Conservation (phyloP, 2,888 invertebrate species). For the Xestia c-nigrum region DNA sequence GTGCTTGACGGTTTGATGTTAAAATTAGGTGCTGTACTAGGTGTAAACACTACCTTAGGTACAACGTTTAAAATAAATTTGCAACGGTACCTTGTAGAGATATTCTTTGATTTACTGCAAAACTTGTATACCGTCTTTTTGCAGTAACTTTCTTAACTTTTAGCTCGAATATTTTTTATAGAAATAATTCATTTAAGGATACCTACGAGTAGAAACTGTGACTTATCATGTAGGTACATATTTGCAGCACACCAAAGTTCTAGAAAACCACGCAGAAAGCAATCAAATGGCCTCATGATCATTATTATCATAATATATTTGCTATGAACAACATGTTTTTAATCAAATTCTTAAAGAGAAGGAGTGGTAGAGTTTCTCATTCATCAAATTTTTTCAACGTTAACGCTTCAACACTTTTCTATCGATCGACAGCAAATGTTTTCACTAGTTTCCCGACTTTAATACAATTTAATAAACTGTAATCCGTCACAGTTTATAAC, state of each 20-base stretch:
- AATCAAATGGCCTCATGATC: too few species aligned
- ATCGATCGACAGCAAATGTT: constrained; percentile 1
- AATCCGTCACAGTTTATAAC: constrained; percentile 20
- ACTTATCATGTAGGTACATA: not conserved
- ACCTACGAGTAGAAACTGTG: not conserved
- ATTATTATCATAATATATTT: not conserved
- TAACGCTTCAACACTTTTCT: not conserved
- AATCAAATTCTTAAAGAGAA: not conserved
- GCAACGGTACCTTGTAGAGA: constrained; percentile 31
- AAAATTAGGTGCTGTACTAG: constrained; percentile 66
- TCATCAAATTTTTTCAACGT: not conserved
- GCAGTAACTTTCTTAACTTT: not conserved
- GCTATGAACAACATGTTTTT: not conserved
- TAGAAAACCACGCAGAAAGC: too few species aligned
- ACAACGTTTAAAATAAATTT: constrained; percentile 42
- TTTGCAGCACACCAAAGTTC: too few species aligned
- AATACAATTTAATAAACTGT: constrained; percentile 14
- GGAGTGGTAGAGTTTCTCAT: not conserved
- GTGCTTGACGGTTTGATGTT: constrained; percentile 63
- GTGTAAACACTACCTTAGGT: constrained; percentile 64
- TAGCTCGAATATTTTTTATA: not conserved
- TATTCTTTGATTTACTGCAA: constrained; percentile 26
- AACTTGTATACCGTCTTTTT: not conserved
- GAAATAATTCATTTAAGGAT: not conserved
- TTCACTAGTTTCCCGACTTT: not conserved